A percentile compares a stretch with the other conserved stretches of the same genome.
These are phyloP conservation scores for Agrotis puta DNA, from an alignment of 2,888 invertebrate genomes.

Conservation along the genomic window DNA sequence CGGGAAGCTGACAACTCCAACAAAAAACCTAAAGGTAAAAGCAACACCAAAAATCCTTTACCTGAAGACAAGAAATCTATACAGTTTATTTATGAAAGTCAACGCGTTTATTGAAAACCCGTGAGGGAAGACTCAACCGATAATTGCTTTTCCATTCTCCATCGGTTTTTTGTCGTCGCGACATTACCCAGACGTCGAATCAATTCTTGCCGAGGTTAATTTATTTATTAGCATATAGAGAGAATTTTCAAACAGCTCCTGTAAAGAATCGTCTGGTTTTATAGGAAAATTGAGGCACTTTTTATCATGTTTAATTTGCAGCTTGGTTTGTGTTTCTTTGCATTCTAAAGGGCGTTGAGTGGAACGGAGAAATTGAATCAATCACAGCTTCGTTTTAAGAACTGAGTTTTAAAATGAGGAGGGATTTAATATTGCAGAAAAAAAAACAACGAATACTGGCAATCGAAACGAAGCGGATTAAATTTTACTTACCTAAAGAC, in stretches of 20 bases:
- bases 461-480: background rate
- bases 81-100: constrained; percentile 62
- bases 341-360: constrained; percentile 11
- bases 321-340: constrained; percentile 35
- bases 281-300: constrained; percentile 58
- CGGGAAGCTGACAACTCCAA: background rate
- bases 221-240: constrained; percentile 87
- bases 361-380: constrained; percentile 35
- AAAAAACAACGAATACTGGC: background rate
- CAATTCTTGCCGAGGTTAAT: constrained; percentile 79
- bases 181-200: constrained; percentile 80
- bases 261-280: constrained; percentile 61
- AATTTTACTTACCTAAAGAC: background rate
- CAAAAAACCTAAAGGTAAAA: constrained; percentile 32
- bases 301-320: constrained; percentile 58
- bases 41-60: constrained; percentile 25
- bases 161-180: constrained; percentile 73
- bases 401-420: background rate
- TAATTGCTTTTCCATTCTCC: constrained; percentile 81
- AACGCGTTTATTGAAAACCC: constrained; percentile 71
- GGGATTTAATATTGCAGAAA: background rate
- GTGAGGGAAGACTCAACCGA: constrained; percentile 70
- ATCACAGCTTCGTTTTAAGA: background rate
- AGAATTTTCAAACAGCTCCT: constrained; percentile 72
- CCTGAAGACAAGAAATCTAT: constrained; percentile 39